Percentiles rank a stretch among this genome's conserved stretches.
These are phyloP conservation scores for Sebastiscus albofasciatus DNA, from an alignment of 2,797 vertebrate species.

Conservation along the genomic window DNA sequence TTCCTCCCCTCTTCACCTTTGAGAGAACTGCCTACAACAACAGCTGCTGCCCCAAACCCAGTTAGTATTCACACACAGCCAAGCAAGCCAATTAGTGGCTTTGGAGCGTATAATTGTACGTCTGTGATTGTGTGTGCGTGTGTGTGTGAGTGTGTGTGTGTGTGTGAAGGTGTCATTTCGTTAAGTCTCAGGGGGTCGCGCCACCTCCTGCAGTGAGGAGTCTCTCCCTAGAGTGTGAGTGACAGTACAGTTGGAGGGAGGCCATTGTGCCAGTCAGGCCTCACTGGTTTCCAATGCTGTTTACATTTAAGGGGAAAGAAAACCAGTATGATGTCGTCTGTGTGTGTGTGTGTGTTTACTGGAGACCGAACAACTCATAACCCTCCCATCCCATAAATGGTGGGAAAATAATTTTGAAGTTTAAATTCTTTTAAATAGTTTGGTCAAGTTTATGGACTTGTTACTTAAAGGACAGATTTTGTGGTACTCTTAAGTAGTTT, in stretches of 20 bases:
- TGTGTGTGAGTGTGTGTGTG: conserved; percentile 18
- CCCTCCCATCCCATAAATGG: conserved; percentile 6
- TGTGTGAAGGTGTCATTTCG: conserved; percentile 72
- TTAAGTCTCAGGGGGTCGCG: conserved; percentile 71
- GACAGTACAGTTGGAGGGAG: conserved; percentile 65
- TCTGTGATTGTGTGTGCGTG: conserved; percentile 30
- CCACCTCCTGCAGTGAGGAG: conserved; percentile 77
- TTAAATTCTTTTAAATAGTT: background rate
- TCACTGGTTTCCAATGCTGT: conserved; percentile 67
- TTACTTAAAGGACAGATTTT: background rate
- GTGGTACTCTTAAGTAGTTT: background rate
- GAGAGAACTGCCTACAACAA: conserved; percentile 55
- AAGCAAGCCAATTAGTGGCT: conserved; percentile 77
- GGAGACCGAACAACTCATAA: conserved; percentile 1
- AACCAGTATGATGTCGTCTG: conserved; percentile 39
- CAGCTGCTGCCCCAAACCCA: conserved; percentile 67
- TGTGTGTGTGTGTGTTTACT: conserved; percentile 3
- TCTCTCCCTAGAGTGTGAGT: conserved; percentile 76
- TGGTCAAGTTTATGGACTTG: background rate
- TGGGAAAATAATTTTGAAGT: conserved; percentile 11
- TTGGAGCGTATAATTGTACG: conserved; percentile 59
- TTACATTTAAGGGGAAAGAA: conserved; percentile 64
- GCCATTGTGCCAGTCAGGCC: conserved; percentile 71
- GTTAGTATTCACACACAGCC: conserved; percentile 72
- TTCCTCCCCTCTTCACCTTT: conserved; percentile 53